Evolutionary conservation across 2,797 vertebrate genomes (phyloP).

Genomic region (Delichon dasypus): DNA sequence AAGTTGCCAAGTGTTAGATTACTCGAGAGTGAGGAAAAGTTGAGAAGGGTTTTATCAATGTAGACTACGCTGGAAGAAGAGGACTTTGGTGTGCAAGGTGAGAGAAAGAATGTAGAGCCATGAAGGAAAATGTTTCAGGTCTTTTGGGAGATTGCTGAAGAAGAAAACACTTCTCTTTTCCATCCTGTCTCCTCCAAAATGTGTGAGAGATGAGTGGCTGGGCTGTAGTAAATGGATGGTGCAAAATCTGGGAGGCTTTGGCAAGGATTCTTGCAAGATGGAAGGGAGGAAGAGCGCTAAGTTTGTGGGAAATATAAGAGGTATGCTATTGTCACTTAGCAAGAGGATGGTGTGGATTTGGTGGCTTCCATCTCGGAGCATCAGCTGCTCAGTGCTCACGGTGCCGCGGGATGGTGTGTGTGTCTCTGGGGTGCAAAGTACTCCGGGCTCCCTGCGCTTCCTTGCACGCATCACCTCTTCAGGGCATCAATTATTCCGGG

Average conservation of each 20-base stretch:
- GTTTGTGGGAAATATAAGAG: background rate
- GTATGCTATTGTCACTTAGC: background rate
- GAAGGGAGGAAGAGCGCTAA: background rate
- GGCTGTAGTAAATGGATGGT: background rate
- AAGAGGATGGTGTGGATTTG: background rate
- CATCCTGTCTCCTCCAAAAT: background rate
- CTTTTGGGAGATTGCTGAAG: background rate
- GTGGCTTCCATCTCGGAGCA: background rate
- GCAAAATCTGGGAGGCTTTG: background rate
- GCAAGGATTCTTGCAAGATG: background rate
- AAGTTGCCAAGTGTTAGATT: background rate
- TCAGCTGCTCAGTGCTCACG: background rate
- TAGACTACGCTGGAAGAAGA: constrained; percentile 45
- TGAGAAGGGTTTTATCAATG: constrained; percentile 9
- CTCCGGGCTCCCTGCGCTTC: fast-evolving
- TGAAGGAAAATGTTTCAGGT: background rate
- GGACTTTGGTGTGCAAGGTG: constrained; percentile 38
- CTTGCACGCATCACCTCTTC: background rate
- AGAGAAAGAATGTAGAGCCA: background rate
- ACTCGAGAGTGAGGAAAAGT: background rate
- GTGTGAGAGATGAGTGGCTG: background rate
- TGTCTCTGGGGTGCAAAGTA: background rate
- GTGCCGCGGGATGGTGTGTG: background rate
- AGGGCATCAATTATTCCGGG: background rate
- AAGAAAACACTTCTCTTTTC: background rate